Conservation (phyloP, 2,888 invertebrate genomes). For the Macrosoma leucophasiata region DNA sequence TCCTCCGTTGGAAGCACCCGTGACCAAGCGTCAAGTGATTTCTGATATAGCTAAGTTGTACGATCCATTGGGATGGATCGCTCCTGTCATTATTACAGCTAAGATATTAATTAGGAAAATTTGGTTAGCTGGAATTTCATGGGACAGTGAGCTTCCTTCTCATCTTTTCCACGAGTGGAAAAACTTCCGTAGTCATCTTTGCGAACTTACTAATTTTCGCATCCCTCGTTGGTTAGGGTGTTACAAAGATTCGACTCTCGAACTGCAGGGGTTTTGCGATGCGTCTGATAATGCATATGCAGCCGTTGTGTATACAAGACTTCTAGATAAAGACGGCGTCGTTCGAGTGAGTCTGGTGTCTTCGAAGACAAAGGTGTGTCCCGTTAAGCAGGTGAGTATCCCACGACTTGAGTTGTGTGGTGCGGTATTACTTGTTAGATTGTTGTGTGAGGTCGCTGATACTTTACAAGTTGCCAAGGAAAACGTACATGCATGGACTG, state of each 20-base stretch:
- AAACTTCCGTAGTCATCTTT: neutral
- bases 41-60: slow-evolving; percentile 1
- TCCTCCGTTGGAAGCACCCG: neutral
- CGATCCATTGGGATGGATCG: slow-evolving; percentile 3
- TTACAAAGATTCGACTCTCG: neutral
- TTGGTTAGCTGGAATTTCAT: slow-evolving; percentile 9
- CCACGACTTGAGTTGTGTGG: slow-evolving; percentile 9
- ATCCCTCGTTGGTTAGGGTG: slow-evolving; percentile 1
- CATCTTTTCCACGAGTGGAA: slow-evolving; percentile 1
- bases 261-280: slow-evolving; percentile 24
- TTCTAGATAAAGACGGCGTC: neutral
- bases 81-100: slow-evolving; percentile 1
- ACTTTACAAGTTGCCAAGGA: slow-evolving; percentile 10
- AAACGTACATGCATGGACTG: slow-evolving; percentile 16
- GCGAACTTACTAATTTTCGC: slow-evolving; percentile 1
- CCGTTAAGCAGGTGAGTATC: slow-evolving; percentile 22
- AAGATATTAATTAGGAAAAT: slow-evolving; percentile 8
- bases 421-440: slow-evolving; percentile 19
- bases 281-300: slow-evolving; percentile 20
- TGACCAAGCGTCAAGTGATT: slow-evolving; percentile 1
- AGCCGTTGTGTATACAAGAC: slow-evolving; percentile 1
- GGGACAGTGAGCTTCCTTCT: slow-evolving; percentile 21
- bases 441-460: slow-evolving; percentile 13
- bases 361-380: slow-evolving; percentile 1
- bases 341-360: neutral